Base-by-base conservation (phyloP, 1,140 invertebrate genomes). In the Pseudomyrmex dendroicus region DNA sequence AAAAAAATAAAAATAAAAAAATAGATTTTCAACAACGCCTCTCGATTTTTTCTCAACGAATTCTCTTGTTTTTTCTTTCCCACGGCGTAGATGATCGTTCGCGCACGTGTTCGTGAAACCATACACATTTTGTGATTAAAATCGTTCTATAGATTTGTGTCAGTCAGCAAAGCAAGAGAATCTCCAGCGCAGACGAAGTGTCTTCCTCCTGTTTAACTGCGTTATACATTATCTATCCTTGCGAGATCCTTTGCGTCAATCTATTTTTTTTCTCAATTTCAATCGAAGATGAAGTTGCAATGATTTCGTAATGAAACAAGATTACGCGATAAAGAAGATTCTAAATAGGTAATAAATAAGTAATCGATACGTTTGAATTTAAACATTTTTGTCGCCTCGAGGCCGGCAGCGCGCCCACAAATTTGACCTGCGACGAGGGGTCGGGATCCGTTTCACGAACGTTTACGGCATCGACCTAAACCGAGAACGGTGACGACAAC, bases 111-210 rank as follows among this genome's bases (percentile, higher is more conserved):
- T 54, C 44, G 78, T 13, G 77, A 78, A 68, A 59, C 7, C 57
- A 20, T 89, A 89, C 63, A 84, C 25, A 82, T 87, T 89, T 91
- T 77, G 78, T 73, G 86, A 84, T 86, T 89, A 86, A 90, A 89
- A 90, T 85, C 82, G 82, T 89, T 89, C 4, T 35, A 35, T 7
- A 90, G 83, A 91, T 83, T 80, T 66, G 78, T 73, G 84, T 82
- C 82, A 66, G 63, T 62, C 52, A 56, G 59, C 50, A 74, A 52
- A 82, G 15, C 83, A 64, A 80, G 83, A 85, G 68, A 56, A 77
- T 80, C 80, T 82, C 84, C 83, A 84, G 85, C 25, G n/a, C n/a
- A 25, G n/a, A 13, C 73, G 72, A 84, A 73, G 82, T 70, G 73
- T 20, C 83, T 59, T 35, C 5, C 35, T 35, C 5, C 35, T 35